Percentiles rank a stretch among this genome's conserved stretches.
These are phyloP conservation scores for Alaudala cheleensis DNA, from an alignment of 2,113 vertebrate genomes.

Conservation along the genomic window DNA sequence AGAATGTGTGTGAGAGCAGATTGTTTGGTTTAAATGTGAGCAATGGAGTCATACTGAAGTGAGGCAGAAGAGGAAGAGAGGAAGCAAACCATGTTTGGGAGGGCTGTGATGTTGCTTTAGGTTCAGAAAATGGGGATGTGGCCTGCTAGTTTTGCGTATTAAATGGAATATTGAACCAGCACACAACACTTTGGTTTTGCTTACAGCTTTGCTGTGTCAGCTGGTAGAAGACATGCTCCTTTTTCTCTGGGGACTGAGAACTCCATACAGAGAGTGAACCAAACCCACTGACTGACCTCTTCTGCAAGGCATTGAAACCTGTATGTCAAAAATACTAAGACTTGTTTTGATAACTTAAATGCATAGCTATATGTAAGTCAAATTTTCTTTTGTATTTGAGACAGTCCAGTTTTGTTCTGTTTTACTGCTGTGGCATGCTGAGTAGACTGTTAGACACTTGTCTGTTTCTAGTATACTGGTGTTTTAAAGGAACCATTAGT, in stretches of 20 bases:
- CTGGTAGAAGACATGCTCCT: background rate
- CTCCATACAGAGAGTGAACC: background rate
- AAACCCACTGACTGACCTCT: background rate
- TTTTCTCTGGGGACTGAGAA: background rate
- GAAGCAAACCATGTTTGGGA: background rate
- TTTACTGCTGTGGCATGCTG: background rate
- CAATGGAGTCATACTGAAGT: background rate
- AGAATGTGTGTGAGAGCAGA: background rate
- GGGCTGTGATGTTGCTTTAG: background rate
- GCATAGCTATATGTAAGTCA: background rate
- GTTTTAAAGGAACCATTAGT: slow-evolving; percentile 35
- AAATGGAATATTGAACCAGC: background rate
- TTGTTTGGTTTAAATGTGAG: background rate
- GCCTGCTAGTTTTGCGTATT: background rate
- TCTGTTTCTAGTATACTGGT: background rate
- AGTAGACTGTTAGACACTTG: slow-evolving; percentile 16
- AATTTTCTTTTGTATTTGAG: background rate
- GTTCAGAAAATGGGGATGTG: background rate
- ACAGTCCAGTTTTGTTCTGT: background rate
- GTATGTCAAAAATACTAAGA: background rate
- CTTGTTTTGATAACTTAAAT: background rate
- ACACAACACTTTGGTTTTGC: background rate
- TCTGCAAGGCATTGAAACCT: background rate
- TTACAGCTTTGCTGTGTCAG: background rate
- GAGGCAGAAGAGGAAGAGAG: background rate